Evolutionary conservation across 2,797 vertebrate genomes (phyloP).

Genomic region (Acanthiza pusilla): DNA sequence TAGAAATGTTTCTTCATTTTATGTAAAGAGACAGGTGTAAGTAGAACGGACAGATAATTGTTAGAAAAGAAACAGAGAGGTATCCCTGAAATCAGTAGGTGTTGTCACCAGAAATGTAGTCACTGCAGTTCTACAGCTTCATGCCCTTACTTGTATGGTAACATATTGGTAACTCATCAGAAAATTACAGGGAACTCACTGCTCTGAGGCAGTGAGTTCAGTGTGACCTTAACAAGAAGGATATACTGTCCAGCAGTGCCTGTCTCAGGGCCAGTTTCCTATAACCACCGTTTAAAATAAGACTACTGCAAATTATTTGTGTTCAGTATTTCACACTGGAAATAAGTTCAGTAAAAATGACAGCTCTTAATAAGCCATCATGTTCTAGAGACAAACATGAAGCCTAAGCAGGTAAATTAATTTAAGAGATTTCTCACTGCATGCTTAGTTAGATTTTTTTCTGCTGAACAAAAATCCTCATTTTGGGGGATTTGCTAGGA

Average conservation of each 20-base stretch:
- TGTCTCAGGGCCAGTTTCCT: neutral
- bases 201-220: neutral
- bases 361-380: neutral
- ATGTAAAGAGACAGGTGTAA: neutral
- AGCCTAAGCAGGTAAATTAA: neutral
- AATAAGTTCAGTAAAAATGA: neutral
- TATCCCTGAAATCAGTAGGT: neutral
- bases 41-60: neutral
- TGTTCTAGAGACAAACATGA: neutral
- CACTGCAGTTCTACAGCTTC: neutral
- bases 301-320: neutral
- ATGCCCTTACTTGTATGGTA: neutral
- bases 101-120: neutral
- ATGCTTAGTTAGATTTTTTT: neutral
- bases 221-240: neutral
- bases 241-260: neutral
- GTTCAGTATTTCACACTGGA: neutral
- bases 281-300: neutral
- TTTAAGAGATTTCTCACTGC: neutral
- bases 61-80: neutral
- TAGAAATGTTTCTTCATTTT: neutral
- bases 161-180: fast-evolving
- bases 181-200: neutral
- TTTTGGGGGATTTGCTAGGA: neutral
- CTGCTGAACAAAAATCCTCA: neutral